A percentile compares a stretch with the other conserved stretches of the same genome.
Evolutionary conservation across 2,113 vertebrate genomes (phyloP).

Genomic region (Paramisgurnus dabryanus): DNA sequence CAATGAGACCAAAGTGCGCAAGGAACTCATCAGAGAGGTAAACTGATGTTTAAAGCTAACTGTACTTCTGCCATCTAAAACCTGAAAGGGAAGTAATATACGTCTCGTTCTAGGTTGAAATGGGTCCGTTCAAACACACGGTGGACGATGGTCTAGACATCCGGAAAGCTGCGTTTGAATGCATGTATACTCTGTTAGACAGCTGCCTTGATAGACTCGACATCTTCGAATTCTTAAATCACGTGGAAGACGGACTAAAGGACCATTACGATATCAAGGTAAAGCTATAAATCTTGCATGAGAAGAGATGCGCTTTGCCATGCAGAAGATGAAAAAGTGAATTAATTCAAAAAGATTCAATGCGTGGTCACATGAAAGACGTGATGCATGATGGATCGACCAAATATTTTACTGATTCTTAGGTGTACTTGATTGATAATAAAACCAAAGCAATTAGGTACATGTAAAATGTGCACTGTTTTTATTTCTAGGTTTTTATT

Average conservation of each 20-base stretch:
- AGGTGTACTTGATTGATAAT: constrained; percentile 7
- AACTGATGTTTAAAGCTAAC: neutral
- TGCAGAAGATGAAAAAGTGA: constrained; percentile 23
- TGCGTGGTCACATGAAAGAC: constrained; percentile 10
- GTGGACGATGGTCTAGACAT: constrained; percentile 96
- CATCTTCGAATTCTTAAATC: constrained; percentile 99
- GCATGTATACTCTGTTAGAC: constrained; percentile 98
- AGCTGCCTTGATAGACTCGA: constrained; percentile 97
- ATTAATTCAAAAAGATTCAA: constrained; percentile 1
- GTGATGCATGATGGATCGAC: neutral
- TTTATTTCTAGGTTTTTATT: no score
- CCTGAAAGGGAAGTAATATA: neutral
- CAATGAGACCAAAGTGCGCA: constrained; percentile 98
- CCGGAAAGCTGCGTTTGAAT: constrained; percentile 97
- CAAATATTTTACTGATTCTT: neutral
- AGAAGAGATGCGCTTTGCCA: neutral
- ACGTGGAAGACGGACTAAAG: constrained; percentile 97
- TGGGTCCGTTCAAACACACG: constrained; percentile 98
- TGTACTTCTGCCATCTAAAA: neutral
- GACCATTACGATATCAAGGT: constrained; percentile 99
- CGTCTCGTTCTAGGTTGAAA: constrained; percentile 85
- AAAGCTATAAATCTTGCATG: constrained; percentile 36
- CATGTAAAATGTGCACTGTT: no score
- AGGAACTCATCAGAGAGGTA: constrained; percentile 97
- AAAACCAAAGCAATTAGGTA: neutral